Evolutionary conservation across 1,140 invertebrate genomes (phyloP).

Genomic region (Sycobia sp.): DNA sequence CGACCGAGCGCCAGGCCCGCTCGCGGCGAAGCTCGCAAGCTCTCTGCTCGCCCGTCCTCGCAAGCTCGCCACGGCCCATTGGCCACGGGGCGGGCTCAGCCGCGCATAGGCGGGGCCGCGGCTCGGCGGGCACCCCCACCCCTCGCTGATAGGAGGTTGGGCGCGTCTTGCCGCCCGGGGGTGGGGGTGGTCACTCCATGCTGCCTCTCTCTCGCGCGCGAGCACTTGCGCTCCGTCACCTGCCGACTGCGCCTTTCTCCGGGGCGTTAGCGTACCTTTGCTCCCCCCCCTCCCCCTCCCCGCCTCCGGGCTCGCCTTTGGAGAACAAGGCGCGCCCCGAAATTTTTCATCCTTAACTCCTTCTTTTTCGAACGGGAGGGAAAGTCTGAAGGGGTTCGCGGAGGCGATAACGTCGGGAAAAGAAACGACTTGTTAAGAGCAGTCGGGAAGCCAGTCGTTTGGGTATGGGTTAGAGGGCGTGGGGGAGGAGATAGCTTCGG

Average conservation of each 20-base stretch:
- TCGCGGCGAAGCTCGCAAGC: constrained; percentile 30
- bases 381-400: neutral
- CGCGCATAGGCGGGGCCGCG: constrained; percentile 55
- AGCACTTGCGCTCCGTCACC: too few species aligned
- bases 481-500: neutral
- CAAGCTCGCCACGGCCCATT: constrained; percentile 44
- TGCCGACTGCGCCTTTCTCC: too few species aligned
- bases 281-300: constrained; percentile 34
- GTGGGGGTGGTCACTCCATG: constrained; percentile 22
- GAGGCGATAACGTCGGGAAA: constrained; percentile 23
- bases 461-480: neutral
- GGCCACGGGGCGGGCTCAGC: constrained; percentile 57
- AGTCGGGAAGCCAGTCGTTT: neutral
- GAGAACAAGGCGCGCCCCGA: constrained; percentile 21
- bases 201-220: too few species aligned
- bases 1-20: constrained; percentile 11
- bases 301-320: neutral
- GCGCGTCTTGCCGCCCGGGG: constrained; percentile 49
- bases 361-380: too few species aligned
- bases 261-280: constrained; percentile 21
- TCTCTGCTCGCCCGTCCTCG: constrained; percentile 31
- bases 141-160: constrained; percentile 48
- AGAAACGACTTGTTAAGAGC: constrained; percentile 32
- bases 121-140: constrained; percentile 50
- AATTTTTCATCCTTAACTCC: constrained; percentile 31